A percentile compares a stretch with the other conserved stretches of the same genome.
phyloP scores from a whole-genome alignment of 2,888 invertebrate genomes.

The Venusia cambrica region DNA sequence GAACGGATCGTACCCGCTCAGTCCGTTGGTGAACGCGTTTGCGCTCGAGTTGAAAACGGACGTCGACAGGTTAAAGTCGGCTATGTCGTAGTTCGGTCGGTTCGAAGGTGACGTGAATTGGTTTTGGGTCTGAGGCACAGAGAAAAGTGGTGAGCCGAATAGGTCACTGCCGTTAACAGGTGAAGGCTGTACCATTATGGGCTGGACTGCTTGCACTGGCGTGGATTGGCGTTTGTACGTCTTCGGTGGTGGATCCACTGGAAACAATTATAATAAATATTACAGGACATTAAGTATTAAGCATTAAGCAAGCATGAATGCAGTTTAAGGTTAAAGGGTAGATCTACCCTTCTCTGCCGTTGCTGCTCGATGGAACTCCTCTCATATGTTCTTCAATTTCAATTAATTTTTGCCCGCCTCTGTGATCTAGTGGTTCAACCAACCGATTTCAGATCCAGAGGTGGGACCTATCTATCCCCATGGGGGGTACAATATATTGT shows the following conservation, averaged over 20 bases:
- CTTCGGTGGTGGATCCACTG: constrained; percentile 93
- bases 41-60: constrained; percentile 66
- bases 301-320: too few relatives aligned
- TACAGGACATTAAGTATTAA: background rate
- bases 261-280: background rate
- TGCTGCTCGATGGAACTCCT: too few relatives aligned
- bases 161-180: constrained; percentile 83
- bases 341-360: too few relatives aligned
- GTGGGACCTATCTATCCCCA: too few relatives aligned
- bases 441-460: too few relatives aligned
- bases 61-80: constrained; percentile 68
- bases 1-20: constrained; percentile 87
- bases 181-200: constrained; percentile 33
- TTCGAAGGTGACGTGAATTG: constrained; percentile 40
- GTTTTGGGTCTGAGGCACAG: constrained; percentile 37
- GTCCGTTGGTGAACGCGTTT: constrained; percentile 61
- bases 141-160: constrained; percentile 90
- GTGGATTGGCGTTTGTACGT: constrained; percentile 79
- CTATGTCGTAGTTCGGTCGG: constrained; percentile 72
- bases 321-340: too few relatives aligned
- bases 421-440: too few relatives aligned
- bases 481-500: too few relatives aligned
- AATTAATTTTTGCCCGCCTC: too few relatives aligned
- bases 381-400: too few relatives aligned
- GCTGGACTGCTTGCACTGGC: constrained; percentile 43